Conservation (phyloP, 2,113 vertebrate species). For the Tautogolabrus adspersus region DNA sequence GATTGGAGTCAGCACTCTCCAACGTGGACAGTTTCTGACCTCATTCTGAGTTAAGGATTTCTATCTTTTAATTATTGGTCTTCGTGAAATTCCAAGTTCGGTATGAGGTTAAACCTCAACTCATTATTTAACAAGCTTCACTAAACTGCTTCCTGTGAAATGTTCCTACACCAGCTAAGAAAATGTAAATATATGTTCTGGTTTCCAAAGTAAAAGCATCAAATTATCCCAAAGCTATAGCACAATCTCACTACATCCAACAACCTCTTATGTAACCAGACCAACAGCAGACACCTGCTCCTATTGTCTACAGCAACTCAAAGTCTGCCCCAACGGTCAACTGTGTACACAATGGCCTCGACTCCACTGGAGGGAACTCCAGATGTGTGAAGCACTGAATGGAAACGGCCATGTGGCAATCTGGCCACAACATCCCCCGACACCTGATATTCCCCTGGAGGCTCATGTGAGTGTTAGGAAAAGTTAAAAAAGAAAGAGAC, state of each 20-base stretch:
- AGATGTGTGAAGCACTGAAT: conserved; percentile 26
- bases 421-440: conserved; percentile 16
- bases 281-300: conserved; percentile 3
- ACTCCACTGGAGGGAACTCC: conserved; percentile 31
- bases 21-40: conserved; percentile 13
- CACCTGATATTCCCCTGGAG: conserved; percentile 35
- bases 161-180: too few relatives aligned
- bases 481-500: not conserved
- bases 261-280: not conserved
- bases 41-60: not conserved
- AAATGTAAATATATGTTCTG: too few relatives aligned
- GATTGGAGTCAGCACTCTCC: not conserved
- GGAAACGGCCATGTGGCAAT: not conserved
- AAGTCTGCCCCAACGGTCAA: not conserved
- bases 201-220: too few relatives aligned
- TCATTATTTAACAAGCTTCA: not conserved
- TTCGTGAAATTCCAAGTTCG: too few relatives aligned
- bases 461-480: not conserved
- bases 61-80: not conserved
- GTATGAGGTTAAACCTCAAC: not conserved
- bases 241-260: too few relatives aligned
- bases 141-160: too few relatives aligned
- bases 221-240: too few relatives aligned
- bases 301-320: conserved; percentile 21
- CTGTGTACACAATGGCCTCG: conserved; percentile 1